These are phyloP conservation scores for Macaca mulatta DNA, from an alignment of 2,113 vertebrate species.

Conservation along the genomic window DNA sequence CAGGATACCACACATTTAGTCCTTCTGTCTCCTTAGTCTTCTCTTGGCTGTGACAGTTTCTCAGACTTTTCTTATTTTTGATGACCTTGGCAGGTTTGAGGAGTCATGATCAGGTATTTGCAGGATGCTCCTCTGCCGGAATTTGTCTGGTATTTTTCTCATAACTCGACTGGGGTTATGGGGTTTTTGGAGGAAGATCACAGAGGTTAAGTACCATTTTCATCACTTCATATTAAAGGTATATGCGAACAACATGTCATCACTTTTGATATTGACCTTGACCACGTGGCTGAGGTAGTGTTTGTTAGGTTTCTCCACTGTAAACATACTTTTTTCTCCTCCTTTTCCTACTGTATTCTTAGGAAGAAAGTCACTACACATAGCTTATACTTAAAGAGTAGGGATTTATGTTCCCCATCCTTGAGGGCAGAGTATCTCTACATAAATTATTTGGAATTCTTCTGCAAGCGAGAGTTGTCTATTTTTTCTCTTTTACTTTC, in stretches of 20 bases:
- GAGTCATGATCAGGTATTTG: background rate
- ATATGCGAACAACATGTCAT: background rate
- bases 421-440: background rate
- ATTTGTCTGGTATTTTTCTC: background rate
- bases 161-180: background rate
- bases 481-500: background rate
- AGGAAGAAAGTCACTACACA: background rate
- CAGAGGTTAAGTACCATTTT: background rate
- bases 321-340: background rate
- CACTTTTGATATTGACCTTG: background rate
- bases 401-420: background rate
- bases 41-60: background rate
- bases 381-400: background rate
- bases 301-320: background rate
- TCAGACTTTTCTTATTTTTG: background rate
- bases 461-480: background rate
- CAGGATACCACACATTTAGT: background rate
- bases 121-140: background rate
- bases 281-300: background rate
- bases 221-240: background rate
- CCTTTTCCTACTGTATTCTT: background rate
- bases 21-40: background rate
- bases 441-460: background rate
- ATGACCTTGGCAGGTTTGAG: background rate
- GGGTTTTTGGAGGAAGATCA: background rate